A percentile compares a stretch with the other conserved stretches of the same genome.
phyloP scores from a whole-genome alignment of 2,888 invertebrate genomes.

The Tridacna crocea region DNA sequence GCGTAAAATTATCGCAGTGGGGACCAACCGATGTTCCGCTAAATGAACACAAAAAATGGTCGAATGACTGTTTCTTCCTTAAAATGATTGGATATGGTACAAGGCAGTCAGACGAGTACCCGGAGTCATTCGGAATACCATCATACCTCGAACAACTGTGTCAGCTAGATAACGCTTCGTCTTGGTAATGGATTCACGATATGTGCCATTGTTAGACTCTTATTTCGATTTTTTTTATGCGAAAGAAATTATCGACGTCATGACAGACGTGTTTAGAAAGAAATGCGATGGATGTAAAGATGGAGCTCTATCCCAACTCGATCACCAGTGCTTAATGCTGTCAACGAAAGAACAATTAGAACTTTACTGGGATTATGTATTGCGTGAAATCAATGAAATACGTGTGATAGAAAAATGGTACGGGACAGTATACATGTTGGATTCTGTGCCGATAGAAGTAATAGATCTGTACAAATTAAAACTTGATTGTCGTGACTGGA shows the following conservation, averaged over 20 bases:
- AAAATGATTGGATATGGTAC: conserved; percentile 29
- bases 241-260: conserved; percentile 1
- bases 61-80: conserved; percentile 24
- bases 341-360: conserved; percentile 20
- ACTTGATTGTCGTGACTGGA: conserved; percentile 22
- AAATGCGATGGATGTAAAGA: conserved; percentile 20
- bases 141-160: conserved; percentile 6
- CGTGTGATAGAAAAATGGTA: conserved; percentile 21
- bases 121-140: too few species aligned
- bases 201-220: conserved; percentile 12
- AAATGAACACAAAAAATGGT: conserved; percentile 24
- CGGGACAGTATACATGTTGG: neutral
- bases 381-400: conserved; percentile 13
- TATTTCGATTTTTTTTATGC: conserved; percentile 27
- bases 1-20: conserved; percentile 20
- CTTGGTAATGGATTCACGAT: conserved; percentile 14
- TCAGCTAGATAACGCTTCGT: neutral
- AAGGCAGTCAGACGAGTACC: neutral
- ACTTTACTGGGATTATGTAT: conserved; percentile 22
- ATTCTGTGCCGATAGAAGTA: conserved; percentile 1
- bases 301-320: conserved; percentile 12
- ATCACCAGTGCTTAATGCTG: conserved; percentile 6
- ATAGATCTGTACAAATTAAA: conserved; percentile 24
- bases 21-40: neutral
- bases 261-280: conserved; percentile 20